Conservation (phyloP, 2,888 invertebrate species). For the Cylloceria caligata region DNA sequence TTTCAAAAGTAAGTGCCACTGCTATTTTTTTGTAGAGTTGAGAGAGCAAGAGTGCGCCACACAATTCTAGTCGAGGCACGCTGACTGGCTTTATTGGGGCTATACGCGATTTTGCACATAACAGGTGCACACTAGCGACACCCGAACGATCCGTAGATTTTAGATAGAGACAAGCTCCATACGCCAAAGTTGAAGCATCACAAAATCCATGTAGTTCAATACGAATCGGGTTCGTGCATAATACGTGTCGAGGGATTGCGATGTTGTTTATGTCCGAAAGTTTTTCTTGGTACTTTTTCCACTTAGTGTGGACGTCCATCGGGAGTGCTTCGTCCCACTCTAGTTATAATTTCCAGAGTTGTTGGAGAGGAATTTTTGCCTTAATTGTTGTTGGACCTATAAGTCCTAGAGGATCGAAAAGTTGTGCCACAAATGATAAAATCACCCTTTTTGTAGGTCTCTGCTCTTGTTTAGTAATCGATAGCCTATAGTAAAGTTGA, state of each 20-base stretch:
- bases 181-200: neutral
- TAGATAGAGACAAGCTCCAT: neutral
- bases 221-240: neutral
- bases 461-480: neutral
- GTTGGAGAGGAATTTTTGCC: conserved; percentile 69
- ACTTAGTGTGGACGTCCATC: neutral
- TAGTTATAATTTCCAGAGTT: conserved; percentile 37
- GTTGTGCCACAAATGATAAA: conserved; percentile 64
- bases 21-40: neutral
- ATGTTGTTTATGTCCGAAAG: neutral
- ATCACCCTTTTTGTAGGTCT: conserved; percentile 45
- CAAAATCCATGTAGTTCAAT: conserved; percentile 11
- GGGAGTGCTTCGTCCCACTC: neutral
- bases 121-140: rapidly evolving
- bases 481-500: conserved; percentile 34
- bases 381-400: conserved; percentile 69
- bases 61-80: neutral
- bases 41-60: neutral
- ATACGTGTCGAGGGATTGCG: neutral
- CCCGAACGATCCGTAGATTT: neutral
- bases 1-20: neutral
- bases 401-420: conserved; percentile 72
- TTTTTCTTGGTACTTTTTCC: neutral
- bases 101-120: neutral
- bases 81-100: neutral